Evolutionary conservation across 1,140 invertebrate species (phyloP), one percentile per base, ranked within the genome.

Genomic region (Portunus trituberculatus): DNA sequence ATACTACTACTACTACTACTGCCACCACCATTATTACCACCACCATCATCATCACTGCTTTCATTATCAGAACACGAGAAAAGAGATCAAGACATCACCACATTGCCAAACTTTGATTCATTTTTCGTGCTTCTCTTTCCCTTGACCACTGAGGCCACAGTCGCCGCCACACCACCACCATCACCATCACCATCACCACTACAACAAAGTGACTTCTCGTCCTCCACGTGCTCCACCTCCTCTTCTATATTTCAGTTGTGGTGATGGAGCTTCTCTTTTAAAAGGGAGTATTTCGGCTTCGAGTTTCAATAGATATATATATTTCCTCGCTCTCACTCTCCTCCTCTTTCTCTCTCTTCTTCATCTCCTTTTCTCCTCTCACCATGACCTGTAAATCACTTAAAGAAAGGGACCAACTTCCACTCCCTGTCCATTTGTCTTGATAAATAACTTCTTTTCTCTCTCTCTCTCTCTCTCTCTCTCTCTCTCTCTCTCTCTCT

Each of bases 391-490:
- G 67, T 76, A 76, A 76, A 76, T 76, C 67, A 76, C 67, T 76
- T 76, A 76, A 76, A 76, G 67, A 76, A 76, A 76, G 67, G 67
- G 67, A 76, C 16, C 67, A 76, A 76, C 67, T 76, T 76, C 67
- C 67, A 76, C 67, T 76, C 67, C 67, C 67, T 76, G 67, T 76
- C 67, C 67, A 76, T 76, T 76, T 76, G 67, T 76, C 67, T 76
- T 76, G 67, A 76, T 76, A 76, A 76, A 76, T 76, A 76, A 76
- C 67, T 76, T 76, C 67, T 76, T 76, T 76, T 76, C 67, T 76
- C 67, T 76, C 67, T 76, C 67, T 76, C 67, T 76, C 67, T 76
- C 67, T 76, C 52, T 76, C 67, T 76, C 67, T 76, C 67, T 76
- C 67, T 76, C 67, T 76, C 67, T 76, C 67, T 76, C 67, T n/a